Evolutionary conservation across 2,113 vertebrate species (phyloP).

Genomic region (Zapornia atra): DNA sequence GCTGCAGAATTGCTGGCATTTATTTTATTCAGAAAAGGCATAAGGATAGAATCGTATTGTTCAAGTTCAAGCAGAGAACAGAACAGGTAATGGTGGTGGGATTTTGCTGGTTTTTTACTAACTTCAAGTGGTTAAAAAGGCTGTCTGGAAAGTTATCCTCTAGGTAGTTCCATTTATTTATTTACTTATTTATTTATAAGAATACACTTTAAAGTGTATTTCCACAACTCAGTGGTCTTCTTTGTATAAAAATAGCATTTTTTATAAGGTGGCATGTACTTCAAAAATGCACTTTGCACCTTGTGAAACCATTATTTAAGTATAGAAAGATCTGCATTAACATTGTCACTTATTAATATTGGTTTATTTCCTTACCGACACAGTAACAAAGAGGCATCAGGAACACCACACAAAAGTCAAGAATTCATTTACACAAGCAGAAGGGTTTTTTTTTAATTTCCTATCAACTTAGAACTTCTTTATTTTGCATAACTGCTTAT

Average conservation of each 20-base stretch:
- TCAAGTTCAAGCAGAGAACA: neutral
- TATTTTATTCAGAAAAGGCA: neutral
- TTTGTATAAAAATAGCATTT: neutral
- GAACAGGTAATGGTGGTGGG: rapidly evolving
- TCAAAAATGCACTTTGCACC: neutral
- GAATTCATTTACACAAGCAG: neutral
- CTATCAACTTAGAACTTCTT: neutral
- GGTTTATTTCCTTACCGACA: neutral
- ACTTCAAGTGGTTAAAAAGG: neutral
- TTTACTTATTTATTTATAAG: neutral
- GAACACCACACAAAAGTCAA: neutral
- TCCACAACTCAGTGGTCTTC: neutral
- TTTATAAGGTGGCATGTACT: neutral
- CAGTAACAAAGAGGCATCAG: neutral
- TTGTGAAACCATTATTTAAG: neutral
- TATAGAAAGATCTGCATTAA: neutral
- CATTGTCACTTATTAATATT: neutral
- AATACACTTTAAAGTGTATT: neutral
- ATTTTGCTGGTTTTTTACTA: neutral
- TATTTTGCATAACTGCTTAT: neutral
- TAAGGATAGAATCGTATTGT: neutral
- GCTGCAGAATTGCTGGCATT: neutral
- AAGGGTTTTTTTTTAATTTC: neutral
- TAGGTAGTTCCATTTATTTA: too few relatives aligned
- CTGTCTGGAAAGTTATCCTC: neutral